A percentile compares a stretch with the other conserved stretches of the same genome.
These are phyloP conservation scores for Ophion ellenae DNA, from an alignment of 2,888 invertebrate genomes.

Conservation along the genomic window DNA sequence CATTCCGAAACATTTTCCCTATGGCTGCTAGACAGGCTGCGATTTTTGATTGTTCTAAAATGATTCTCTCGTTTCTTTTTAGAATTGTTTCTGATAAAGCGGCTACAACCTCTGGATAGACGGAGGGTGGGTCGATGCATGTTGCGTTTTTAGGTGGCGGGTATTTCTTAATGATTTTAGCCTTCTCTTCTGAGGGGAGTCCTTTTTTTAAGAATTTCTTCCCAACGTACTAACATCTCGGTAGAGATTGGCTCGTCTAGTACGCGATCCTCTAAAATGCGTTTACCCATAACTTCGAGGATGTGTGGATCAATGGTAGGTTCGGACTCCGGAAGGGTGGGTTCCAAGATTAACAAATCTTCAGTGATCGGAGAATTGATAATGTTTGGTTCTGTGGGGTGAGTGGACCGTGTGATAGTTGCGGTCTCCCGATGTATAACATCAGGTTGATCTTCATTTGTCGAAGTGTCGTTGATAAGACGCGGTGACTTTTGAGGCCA, in stretches of 20 bases:
- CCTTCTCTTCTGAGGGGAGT: constrained; percentile 8
- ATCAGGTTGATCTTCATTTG: too few species aligned
- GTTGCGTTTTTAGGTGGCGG: constrained; percentile 18
- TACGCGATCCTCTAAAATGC: background rate
- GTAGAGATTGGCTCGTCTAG: background rate
- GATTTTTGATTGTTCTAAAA: constrained; percentile 46
- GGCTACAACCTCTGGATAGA: background rate
- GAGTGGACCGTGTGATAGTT: too few species aligned
- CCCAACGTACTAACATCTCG: constrained; percentile 23
- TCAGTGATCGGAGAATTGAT: background rate
- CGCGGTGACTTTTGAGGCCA: too few species aligned
- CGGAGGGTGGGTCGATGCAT: constrained; percentile 14
- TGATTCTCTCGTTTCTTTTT: constrained; percentile 46
- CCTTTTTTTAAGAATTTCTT: constrained; percentile 25
- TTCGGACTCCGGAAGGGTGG: too few species aligned
- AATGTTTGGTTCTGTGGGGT: too few species aligned
- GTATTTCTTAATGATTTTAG: constrained; percentile 5
- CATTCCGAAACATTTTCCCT: background rate
- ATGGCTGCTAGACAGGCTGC: constrained; percentile 23
- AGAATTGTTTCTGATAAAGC: background rate
- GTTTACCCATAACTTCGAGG: constrained; percentile 22
- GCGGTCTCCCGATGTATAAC: too few species aligned
- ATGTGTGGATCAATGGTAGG: constrained; percentile 6
- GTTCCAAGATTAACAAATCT: background rate
- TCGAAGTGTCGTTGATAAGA: too few species aligned